These are phyloP conservation scores for Crocodylus rhombifer DNA, from an alignment of 2,797 vertebrate species.

Conservation along the genomic window DNA sequence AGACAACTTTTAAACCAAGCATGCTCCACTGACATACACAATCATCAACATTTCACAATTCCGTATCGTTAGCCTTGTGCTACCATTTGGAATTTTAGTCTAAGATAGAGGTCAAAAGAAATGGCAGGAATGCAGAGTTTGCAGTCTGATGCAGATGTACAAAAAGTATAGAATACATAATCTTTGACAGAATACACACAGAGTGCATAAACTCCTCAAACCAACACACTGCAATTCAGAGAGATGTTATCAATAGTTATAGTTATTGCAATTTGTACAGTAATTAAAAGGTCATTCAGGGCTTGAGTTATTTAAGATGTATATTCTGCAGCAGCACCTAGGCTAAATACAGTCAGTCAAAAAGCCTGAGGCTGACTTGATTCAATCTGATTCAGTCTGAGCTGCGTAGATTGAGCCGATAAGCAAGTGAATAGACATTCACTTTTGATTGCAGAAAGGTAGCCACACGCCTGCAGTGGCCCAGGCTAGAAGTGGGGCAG, in stretches of 20 bases:
- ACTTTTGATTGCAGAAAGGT: too few species aligned
- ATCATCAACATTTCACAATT: neutral
- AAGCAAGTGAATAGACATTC: too few species aligned
- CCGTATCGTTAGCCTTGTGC: neutral
- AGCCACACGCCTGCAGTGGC: too few species aligned
- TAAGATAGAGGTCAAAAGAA: neutral
- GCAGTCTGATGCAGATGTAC: neutral
- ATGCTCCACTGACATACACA: neutral
- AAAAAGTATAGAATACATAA: neutral
- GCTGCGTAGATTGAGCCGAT: too few species aligned
- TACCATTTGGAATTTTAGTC: neutral
- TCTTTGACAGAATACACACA: neutral
- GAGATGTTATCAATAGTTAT: neutral
- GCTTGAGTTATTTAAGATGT: accelerated
- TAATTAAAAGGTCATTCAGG: accelerated
- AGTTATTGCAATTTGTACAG: neutral
- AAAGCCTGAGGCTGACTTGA: too few species aligned
- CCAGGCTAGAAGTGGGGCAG: too few species aligned
- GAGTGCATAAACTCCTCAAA: neutral
- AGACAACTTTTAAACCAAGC: neutral
- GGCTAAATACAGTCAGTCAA: neutral
- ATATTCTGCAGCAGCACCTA: accelerated
- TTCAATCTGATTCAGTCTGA: too few species aligned
- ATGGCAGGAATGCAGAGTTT: neutral
- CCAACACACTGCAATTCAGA: neutral